Conservation (phyloP, 2,797 vertebrate species). For the Leucoraja ocellata region DNA sequence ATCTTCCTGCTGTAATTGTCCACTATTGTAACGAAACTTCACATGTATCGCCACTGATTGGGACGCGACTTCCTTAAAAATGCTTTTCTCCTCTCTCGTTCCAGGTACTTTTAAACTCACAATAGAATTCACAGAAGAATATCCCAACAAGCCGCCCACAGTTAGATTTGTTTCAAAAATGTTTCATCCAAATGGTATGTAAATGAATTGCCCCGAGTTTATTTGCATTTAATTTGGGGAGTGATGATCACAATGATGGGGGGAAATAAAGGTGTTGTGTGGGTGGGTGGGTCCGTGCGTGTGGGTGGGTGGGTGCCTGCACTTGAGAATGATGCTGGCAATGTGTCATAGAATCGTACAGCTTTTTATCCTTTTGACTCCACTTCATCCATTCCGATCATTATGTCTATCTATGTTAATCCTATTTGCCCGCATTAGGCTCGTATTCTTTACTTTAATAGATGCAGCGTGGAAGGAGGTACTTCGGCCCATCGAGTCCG, state of each 20-base stretch:
- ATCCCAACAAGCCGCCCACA: constrained; percentile 97
- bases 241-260: background rate
- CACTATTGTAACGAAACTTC: background rate
- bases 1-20: background rate
- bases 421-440: no score
- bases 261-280: background rate
- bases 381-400: no score
- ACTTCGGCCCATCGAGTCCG: no score
- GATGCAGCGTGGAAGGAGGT: no score
- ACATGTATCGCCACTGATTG: background rate
- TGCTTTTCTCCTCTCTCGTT: constrained; percentile 48
- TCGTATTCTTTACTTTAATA: no score
- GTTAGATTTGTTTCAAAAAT: constrained; percentile 99
- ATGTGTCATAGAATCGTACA: background rate
- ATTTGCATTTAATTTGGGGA: background rate
- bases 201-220: background rate
- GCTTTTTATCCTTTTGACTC: no score
- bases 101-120: constrained; percentile 97
- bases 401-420: no score
- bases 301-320: no score
- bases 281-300: no score
- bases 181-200: constrained; percentile 98
- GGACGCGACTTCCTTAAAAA: background rate
- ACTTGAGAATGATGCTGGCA: background rate
- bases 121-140: constrained; percentile 99